phyloP scores from a whole-genome alignment of 2,888 invertebrate species.

The Merodon equestris region DNA sequence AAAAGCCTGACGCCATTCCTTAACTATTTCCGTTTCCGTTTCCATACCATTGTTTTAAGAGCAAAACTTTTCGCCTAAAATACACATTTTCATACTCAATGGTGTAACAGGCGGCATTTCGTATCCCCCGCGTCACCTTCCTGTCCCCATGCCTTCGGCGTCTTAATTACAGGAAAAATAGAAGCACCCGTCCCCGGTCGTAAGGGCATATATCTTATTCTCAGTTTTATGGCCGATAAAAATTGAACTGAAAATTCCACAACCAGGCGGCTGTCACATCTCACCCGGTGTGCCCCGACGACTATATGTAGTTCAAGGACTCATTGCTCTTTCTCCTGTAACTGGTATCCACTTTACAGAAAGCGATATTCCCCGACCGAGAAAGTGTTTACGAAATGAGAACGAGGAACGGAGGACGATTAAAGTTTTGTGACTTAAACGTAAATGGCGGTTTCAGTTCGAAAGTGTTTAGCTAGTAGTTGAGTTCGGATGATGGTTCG shows the following conservation, averaged over 20 bases:
- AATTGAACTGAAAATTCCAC: conserved; percentile 65
- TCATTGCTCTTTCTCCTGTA: neutral
- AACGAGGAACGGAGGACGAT: conserved; percentile 36
- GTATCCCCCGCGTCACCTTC: conserved; percentile 30
- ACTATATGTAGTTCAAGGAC: conserved; percentile 56
- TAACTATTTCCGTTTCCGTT: conserved; percentile 12
- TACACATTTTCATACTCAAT: conserved; percentile 67
- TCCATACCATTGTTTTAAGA: conserved; percentile 55
- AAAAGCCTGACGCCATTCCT: conserved; percentile 12
- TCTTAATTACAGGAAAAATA: conserved; percentile 66
- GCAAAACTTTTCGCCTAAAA: conserved; percentile 68
- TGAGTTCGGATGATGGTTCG: conserved; percentile 28
- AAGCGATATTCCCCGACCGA: conserved; percentile 25
- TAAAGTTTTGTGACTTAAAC: conserved; percentile 57
- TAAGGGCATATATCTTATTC: conserved; percentile 29
- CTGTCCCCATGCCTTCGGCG: no score
- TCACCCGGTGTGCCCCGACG: neutral
- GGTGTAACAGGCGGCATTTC: conserved; percentile 67
- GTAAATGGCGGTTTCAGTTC: conserved; percentile 42
- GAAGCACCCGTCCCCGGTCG: conserved; percentile 17
- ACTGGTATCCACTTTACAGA: neutral
- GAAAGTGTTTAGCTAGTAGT: conserved; percentile 35
- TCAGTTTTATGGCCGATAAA: conserved; percentile 52
- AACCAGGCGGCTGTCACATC: conserved; percentile 32
- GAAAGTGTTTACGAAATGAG: conserved; percentile 15